These are phyloP conservation scores for Dermochelys coriacea DNA, from an alignment of 2,797 vertebrate species.

Conservation along the genomic window DNA sequence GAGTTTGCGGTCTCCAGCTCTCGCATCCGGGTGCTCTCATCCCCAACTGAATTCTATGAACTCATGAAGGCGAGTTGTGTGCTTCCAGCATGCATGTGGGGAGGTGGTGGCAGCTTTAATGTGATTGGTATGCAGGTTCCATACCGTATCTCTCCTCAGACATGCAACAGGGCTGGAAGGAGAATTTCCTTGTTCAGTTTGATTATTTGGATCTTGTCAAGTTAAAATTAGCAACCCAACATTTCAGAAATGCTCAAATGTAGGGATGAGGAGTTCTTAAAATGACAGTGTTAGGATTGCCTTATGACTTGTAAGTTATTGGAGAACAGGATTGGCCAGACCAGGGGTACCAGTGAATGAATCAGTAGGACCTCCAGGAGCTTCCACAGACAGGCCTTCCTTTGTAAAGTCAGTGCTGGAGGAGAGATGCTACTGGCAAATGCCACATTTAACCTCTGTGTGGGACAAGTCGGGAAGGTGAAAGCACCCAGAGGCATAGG, in stretches of 20 bases:
- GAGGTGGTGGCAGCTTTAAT: not conserved
- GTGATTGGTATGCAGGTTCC: not conserved
- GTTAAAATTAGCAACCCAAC: not conserved
- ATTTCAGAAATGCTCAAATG: not conserved
- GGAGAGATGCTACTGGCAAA: not conserved
- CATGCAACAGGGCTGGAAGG: not conserved
- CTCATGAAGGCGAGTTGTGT: conserved; percentile 88
- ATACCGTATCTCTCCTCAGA: not conserved
- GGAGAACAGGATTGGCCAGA: not conserved
- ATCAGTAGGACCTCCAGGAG: not conserved
- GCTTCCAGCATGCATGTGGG: not conserved
- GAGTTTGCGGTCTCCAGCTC: conserved; percentile 92
- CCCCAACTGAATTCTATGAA: conserved; percentile 94
- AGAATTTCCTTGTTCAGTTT: not conserved
- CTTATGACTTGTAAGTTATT: not conserved
- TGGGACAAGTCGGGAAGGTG: too few relatives aligned
- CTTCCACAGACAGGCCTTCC: not conserved
- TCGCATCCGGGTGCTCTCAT: conserved; percentile 88
- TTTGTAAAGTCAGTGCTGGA: fast-evolving
- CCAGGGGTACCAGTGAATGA: not conserved
- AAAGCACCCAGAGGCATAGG: not conserved
- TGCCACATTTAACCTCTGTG: not conserved
- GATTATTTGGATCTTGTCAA: not conserved
- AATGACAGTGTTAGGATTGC: not conserved
- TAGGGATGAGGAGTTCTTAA: not conserved